Percentiles rank a stretch among this genome's conserved stretches.
phyloP scores from a whole-genome alignment of 2,113 vertebrate genomes.

The Noturus placidus region DNA sequence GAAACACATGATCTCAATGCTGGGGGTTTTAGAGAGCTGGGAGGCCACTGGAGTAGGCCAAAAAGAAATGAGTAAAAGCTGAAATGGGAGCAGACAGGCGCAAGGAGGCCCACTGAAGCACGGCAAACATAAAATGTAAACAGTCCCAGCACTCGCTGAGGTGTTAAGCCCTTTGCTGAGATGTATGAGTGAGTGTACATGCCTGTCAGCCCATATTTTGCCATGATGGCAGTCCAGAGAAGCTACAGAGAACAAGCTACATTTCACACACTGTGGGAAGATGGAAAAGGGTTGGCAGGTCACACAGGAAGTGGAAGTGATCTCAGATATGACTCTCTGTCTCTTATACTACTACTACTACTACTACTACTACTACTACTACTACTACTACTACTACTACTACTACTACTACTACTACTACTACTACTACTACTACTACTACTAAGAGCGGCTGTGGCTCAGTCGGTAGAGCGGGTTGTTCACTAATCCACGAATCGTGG shows the following conservation, averaged over 20 bases:
- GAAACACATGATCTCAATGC: conserved; percentile 13
- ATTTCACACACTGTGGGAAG: background rate
- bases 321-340: background rate
- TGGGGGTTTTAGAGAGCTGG: background rate
- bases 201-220: conserved; percentile 27
- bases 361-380: background rate
- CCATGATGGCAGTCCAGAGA: conserved; percentile 22
- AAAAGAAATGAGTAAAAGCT: conserved; percentile 28
- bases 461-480: too few species aligned
- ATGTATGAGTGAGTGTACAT: conserved; percentile 32
- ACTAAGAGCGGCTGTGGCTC: too few species aligned
- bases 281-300: background rate
- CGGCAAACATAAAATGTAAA: conserved; percentile 52
- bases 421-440: too few species aligned
- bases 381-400: too few species aligned
- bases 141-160: conserved; percentile 39
- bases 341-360: background rate
- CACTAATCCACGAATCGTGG: too few species aligned
- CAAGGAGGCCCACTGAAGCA: conserved; percentile 32
- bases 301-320: background rate
- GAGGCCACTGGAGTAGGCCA: background rate
- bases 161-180: conserved; percentile 30
- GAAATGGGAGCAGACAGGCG: conserved; percentile 37
- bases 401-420: too few species aligned
- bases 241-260: conserved; percentile 32